A percentile compares a stretch with the other conserved stretches of the same genome.
phyloP scores from a whole-genome alignment of 2,888 invertebrate species.

The Drosophila lacicola region DNA sequence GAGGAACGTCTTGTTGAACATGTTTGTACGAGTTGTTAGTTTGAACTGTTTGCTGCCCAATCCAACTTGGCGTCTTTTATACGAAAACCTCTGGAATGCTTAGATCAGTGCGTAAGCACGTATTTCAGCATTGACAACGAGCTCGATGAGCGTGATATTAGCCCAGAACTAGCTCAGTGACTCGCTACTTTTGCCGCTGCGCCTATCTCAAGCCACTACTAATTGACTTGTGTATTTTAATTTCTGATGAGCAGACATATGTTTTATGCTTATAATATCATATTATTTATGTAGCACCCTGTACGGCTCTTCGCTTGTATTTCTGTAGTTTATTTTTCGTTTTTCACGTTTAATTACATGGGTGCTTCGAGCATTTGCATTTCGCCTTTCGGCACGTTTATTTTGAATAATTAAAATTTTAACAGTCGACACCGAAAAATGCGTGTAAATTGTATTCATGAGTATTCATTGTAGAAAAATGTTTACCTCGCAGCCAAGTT shows the following conservation, averaged over 20 bases:
- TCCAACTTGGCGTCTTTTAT: conserved; percentile 42
- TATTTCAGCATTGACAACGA: conserved; percentile 11
- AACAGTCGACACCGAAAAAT: conserved; percentile 21
- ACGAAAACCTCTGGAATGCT: conserved; percentile 4
- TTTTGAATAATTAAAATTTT: conserved; percentile 59
- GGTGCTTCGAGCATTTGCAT: conserved; percentile 22
- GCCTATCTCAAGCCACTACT: background rate
- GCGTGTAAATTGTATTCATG: conserved; percentile 13
- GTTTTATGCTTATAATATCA: background rate
- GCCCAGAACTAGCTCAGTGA: background rate
- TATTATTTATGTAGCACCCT: conserved; percentile 20
- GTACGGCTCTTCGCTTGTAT: background rate
- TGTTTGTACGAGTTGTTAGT: conserved; percentile 31
- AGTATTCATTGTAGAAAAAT: background rate
- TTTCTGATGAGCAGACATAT: conserved; percentile 1
- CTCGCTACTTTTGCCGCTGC: background rate
- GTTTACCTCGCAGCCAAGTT: conserved; percentile 3
- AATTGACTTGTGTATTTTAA: conserved; percentile 3
- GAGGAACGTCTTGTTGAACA: conserved; percentile 64
- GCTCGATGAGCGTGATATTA: background rate
- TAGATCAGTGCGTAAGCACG: conserved; percentile 39
- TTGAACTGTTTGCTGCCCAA: conserved; percentile 43
- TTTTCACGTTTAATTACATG: conserved; percentile 27
- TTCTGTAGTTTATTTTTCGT: conserved; percentile 3
- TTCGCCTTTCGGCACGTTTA: conserved; percentile 61